Percentiles rank a stretch among this genome's conserved stretches.
phyloP scores from a whole-genome alignment of 2,888 invertebrate species.

The Eurytoma californica region DNA sequence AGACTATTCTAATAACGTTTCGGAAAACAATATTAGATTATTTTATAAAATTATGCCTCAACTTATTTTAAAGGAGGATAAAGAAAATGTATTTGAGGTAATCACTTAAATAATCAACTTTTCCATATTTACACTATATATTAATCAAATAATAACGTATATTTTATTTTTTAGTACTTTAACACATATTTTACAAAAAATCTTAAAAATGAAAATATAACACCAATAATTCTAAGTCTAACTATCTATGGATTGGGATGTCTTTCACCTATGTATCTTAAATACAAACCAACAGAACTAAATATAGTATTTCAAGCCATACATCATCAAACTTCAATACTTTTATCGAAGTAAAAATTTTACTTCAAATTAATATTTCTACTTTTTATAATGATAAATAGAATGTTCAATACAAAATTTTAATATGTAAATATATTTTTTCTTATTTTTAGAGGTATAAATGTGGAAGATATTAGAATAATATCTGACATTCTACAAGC shows the following conservation, averaged over 20 bases:
- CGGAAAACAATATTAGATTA: constrained; percentile 59
- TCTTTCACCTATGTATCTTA: constrained; percentile 76
- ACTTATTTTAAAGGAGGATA: constrained; percentile 19
- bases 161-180: constrained; percentile 62
- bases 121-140: neutral
- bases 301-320: constrained; percentile 74
- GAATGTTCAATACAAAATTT: too few relatives aligned
- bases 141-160: constrained; percentile 13
- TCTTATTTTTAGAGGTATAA: constrained; percentile 68
- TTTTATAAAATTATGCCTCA: constrained; percentile 64
- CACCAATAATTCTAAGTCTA: constrained; percentile 73
- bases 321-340: constrained; percentile 72
- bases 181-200: constrained; percentile 58
- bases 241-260: constrained; percentile 80
- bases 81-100: constrained; percentile 41
- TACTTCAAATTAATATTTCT: constrained; percentile 1
- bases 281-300: constrained; percentile 73
- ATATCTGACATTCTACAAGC: constrained; percentile 77
- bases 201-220: constrained; percentile 53
- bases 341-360: constrained; percentile 64
- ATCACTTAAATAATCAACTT: neutral
- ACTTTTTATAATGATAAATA: too few relatives aligned
- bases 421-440: constrained; percentile 4
- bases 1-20: constrained; percentile 40
- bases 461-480: constrained; percentile 70